Percentiles rank a stretch among this genome's conserved stretches.
Conservation (phyloP, 2,113 vertebrate genomes). For the Loxodonta africana region DNA sequence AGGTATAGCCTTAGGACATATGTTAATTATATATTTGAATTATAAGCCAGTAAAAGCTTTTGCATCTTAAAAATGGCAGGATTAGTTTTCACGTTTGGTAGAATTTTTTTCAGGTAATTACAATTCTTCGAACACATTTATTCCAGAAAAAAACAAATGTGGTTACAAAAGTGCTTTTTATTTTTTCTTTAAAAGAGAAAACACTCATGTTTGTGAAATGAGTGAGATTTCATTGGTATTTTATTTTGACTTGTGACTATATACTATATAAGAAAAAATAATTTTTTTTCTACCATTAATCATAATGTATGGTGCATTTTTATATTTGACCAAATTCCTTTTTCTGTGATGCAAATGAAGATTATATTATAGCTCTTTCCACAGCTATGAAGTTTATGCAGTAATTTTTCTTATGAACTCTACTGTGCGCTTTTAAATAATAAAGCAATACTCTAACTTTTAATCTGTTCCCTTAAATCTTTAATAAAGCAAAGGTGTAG, state of each 20-base stretch:
- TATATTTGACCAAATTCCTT: conserved; percentile 39
- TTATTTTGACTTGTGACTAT: conserved; percentile 33
- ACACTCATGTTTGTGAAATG: conserved; percentile 3
- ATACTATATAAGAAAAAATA: background rate
- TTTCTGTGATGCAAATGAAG: conserved; percentile 47
- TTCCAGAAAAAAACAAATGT: conserved; percentile 26
- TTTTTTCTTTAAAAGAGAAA: conserved; percentile 46
- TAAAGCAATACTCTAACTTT: background rate
- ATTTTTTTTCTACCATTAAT: background rate
- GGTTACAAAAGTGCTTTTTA: background rate
- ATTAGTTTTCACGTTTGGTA: conserved; percentile 4
- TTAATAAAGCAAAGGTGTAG: background rate
- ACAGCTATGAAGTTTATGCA: conserved; percentile 50
- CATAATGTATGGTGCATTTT: conserved; percentile 24
- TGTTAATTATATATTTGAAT: background rate
- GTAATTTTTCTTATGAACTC: conserved; percentile 54
- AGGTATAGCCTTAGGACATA: background rate
- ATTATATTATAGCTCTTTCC: conserved; percentile 44
- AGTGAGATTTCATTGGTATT: conserved; percentile 48
- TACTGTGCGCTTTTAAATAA: conserved; percentile 13
- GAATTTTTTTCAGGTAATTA: conserved; percentile 33
- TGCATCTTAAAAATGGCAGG: background rate
- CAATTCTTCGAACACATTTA: conserved; percentile 45
- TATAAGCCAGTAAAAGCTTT: conserved; percentile 45
- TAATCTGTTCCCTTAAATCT: conserved; percentile 9